Evolutionary conservation across 2,113 vertebrate species (phyloP), one percentile per base, ranked within the genome.

Genomic region (Morone saxatilis): DNA sequence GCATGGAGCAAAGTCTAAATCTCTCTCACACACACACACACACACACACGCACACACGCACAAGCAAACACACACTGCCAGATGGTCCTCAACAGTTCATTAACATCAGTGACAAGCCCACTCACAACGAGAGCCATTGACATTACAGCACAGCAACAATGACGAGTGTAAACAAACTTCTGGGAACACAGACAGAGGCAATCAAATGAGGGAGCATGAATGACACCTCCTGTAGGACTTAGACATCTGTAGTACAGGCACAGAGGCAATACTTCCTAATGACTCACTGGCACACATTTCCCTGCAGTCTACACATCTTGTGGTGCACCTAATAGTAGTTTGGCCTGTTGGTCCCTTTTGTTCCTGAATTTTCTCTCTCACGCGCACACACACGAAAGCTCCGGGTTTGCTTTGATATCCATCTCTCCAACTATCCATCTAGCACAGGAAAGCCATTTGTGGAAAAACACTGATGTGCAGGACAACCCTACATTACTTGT

Each of bases 21-120:
- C 25, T 25, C 25, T 25, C 25, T 25, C 25, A 25, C 31, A 31
- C 31, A 31, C 31, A 31, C 31, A 31, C 31, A 31, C 31, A 31
- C 56, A 71, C 45, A 78, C 19, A 62, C 4, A 31, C 25, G 38
- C 17, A 59, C 57, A 66, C 16, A 54, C 51, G 20, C 22, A 57
- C 11, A 57, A 48, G 71, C 22, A 36, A 12, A 67, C 47, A 75
- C 61, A 63, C 12, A 68, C 13, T 40, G 40, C 61, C 85, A 90
- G 82, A 84, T 88, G 84, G 82, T 83, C 70, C 41, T 80, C 57
- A 80, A 78, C 66, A 74, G 70, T 62, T 89, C 73, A 67, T 78
- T 81, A 87, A 71, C 17, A 80, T 67, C 60, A 83, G 57, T 0
- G 4, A 74, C 56, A 76, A 48, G 67, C 12, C 71, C n/a, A 56